phyloP scores from a whole-genome alignment of 2,797 vertebrate species.

The Xenops minutus region DNA sequence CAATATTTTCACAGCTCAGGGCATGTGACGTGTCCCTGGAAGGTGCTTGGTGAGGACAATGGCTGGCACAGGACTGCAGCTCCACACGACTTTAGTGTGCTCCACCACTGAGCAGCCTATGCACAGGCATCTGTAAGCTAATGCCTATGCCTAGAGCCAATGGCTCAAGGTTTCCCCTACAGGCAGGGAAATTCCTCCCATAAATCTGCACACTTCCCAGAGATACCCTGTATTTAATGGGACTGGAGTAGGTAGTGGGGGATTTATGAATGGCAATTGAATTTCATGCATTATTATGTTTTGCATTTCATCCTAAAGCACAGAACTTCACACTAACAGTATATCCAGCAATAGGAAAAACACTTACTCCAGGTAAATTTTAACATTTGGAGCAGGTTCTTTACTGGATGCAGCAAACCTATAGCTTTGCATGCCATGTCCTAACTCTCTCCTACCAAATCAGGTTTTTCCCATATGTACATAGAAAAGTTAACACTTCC shows the following conservation, averaged over 20 bases:
- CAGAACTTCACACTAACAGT: background rate
- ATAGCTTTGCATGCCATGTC: background rate
- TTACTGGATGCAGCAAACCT: background rate
- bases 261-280: background rate
- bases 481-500: background rate
- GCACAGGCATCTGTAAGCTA: accelerated
- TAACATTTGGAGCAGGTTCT: background rate
- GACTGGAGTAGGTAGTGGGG: accelerated
- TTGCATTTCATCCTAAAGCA: background rate
- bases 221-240: background rate
- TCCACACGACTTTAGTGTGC: accelerated
- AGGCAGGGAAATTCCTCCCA: background rate
- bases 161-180: background rate
- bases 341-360: background rate
- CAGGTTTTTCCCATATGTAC: conserved; percentile 15
- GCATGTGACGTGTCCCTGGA: background rate
- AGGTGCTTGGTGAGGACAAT: conserved; percentile 12
- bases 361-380: background rate
- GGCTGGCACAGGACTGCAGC: background rate
- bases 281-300: background rate
- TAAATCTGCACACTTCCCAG: background rate
- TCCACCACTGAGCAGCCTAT: background rate
- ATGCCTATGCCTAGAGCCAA: background rate
- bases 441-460: background rate
- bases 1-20: conserved; percentile 47